Base-by-base conservation (phyloP, 2,888 invertebrate genomes). In the Thereva unica region DNA sequence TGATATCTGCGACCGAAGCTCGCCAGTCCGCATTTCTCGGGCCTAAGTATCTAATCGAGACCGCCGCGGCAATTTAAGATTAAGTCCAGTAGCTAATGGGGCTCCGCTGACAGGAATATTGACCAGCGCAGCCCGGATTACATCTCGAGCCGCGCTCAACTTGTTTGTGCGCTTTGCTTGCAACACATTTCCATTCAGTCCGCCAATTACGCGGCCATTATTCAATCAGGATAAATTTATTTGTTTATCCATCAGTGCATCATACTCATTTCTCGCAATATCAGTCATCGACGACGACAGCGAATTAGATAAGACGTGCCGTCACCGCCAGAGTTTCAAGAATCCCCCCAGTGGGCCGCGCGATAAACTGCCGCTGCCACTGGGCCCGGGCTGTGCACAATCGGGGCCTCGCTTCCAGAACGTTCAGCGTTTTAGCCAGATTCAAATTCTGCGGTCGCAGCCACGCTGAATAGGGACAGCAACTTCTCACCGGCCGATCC, bases 111-210 rank as follows among this genome's bases (percentile, higher is more conserved):
- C 50, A 50, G 35, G 61, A 37, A 53, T 37, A 38, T 53, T 53
- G 53, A 40, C 40, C 38, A 53, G 53, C 40, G 55, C 23, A 23
- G 41, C 50, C 23, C 53, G 40, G 42, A 42, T 57, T 34, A 38
- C 61, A 56, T 23, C 23, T 23, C 23, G 23, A 23, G 41, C 40
- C 61, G 49, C 38, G 10, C 53, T 52, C 54, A 73, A 74, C 76
- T 78, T 74, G 75, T 77, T 77, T 80, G 78, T 80, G 80, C 61
- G 61, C 61, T 50, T 61, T 61, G 61, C 79, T 78, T 78, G 78
- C 79, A 78, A 80, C 80, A 80, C 80, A 80, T 79, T 80, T 80
- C 78, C 80, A 80, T 80, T 80, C 80, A 80, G 78, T 76, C 77
- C 80, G 80, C 80, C 80, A 80, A 80, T 80, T 80, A 80, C 76